Percentiles rank a stretch among this genome's conserved stretches.
Evolutionary conservation across 1,140 invertebrate species (phyloP).

Genomic region (Drosophila truncata): DNA sequence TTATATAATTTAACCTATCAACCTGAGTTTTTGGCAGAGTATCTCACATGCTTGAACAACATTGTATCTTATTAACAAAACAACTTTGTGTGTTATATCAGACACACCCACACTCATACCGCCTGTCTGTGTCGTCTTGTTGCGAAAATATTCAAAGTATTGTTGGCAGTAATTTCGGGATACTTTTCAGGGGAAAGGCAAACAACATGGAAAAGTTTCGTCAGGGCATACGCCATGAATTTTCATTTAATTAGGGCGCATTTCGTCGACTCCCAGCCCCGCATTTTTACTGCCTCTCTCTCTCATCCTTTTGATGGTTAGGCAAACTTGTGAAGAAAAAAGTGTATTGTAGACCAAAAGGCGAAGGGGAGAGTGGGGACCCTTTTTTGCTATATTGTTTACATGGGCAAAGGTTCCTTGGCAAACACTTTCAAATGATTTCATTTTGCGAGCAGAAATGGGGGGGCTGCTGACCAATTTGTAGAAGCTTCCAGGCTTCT

Average conservation of each 20-base stretch:
- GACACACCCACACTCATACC: conserved; percentile 13
- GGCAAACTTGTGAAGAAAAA: conserved; percentile 59
- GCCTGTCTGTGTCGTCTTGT: conserved; percentile 30
- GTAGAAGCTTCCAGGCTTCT: conserved; percentile 16
- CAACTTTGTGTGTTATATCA: conserved; percentile 66
- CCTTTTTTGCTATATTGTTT: conserved; percentile 74
- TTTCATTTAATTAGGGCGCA: conserved; percentile 80
- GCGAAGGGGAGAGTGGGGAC: conserved; percentile 45
- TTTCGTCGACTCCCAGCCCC: conserved; percentile 1
- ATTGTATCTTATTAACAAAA: conserved; percentile 82
- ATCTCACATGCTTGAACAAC: conserved; percentile 42
- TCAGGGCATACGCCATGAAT: conserved; percentile 76
- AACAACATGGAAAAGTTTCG: conserved; percentile 71
- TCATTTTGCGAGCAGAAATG: conserved; percentile 65
- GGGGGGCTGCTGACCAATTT: conserved; percentile 48
- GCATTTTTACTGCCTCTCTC: conserved; percentile 34
- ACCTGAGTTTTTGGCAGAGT: not conserved
- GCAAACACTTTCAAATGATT: conserved; percentile 80
- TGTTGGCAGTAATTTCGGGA: conserved; percentile 73
- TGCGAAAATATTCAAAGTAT: conserved; percentile 66
- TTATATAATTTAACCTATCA: too few species aligned
- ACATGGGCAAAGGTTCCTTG: conserved; percentile 40
- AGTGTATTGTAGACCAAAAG: conserved; percentile 17
- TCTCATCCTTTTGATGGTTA: conserved; percentile 71
- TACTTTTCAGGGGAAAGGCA: conserved; percentile 53